Conservation (phyloP, 2,888 invertebrate species). For the Amblyjoppa fuscipennis region DNA sequence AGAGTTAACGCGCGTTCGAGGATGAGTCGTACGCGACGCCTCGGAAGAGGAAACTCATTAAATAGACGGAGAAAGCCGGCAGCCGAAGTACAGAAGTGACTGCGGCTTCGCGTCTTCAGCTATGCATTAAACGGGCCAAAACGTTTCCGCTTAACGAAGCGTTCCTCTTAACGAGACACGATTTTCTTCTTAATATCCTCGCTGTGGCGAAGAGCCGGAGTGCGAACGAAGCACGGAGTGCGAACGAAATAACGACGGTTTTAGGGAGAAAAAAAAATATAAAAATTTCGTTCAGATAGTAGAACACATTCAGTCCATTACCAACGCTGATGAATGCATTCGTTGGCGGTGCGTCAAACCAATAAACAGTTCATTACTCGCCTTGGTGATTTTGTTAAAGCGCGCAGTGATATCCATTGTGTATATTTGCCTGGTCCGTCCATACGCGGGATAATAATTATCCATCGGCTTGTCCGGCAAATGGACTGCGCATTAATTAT, state of each 20-base stretch:
- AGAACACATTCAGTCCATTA: not conserved
- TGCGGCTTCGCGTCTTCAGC: constrained; percentile 28
- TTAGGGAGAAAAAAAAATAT: not conserved
- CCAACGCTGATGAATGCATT: not conserved
- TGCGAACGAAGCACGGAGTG: not conserved
- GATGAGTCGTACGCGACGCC: constrained; percentile 48
- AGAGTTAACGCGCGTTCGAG: constrained; percentile 59
- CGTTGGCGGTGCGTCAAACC: not conserved
- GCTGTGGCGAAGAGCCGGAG: constrained; percentile 2
- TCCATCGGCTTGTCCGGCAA: constrained; percentile 37
- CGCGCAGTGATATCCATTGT: constrained; percentile 16
- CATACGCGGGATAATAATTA: constrained; percentile 64
- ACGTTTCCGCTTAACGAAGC: constrained; percentile 65
- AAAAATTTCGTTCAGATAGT: not conserved
- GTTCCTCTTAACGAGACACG: constrained; percentile 62
- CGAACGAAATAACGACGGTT: not conserved
- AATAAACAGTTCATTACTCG: constrained; percentile 10
- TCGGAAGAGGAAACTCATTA: constrained; percentile 60
- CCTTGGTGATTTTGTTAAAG: constrained; percentile 30
- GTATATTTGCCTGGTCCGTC: constrained; percentile 53
- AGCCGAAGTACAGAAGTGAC: constrained; percentile 37
- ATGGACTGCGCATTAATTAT: constrained; percentile 61
- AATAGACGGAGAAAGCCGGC: constrained; percentile 32
- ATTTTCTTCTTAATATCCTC: constrained; percentile 58
- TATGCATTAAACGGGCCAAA: constrained; percentile 54